Conservation (phyloP, 2,888 invertebrate genomes). For the Oscheius onirici region DNA sequence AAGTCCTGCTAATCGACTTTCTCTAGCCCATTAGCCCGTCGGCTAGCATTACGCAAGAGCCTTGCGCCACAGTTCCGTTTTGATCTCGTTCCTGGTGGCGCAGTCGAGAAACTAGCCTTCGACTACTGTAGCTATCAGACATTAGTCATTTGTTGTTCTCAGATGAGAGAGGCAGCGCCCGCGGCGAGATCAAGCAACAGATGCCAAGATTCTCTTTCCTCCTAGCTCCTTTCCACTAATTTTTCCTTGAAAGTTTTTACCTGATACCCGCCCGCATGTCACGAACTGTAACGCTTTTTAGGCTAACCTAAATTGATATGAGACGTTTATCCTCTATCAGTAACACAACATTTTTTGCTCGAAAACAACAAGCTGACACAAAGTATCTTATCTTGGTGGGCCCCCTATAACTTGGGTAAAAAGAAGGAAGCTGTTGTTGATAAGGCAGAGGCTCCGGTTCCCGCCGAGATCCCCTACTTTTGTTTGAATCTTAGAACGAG, state of each 20-base stretch:
- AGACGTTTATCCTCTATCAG: conserved; percentile 13
- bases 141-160: conserved; percentile 28
- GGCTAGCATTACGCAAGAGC: conserved; percentile 29
- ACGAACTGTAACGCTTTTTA: conserved; percentile 27
- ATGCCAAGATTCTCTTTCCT: neutral
- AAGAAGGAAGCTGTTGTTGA: conserved; percentile 1
- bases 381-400: neutral
- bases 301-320: conserved; percentile 19
- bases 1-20: conserved; percentile 16
- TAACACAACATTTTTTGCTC: conserved; percentile 10
- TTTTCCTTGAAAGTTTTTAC: neutral
- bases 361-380: conserved; percentile 12
- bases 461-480: neutral
- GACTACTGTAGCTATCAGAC: conserved; percentile 31
- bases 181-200: conserved; percentile 12
- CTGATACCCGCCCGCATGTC: conserved; percentile 22
- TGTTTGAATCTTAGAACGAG: conserved; percentile 13
- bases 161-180: conserved; percentile 9
- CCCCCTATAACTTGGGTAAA: conserved; percentile 6
- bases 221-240: neutral
- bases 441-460: neutral
- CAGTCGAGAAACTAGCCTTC: conserved; percentile 29
- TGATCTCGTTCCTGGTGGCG: conserved; percentile 10
- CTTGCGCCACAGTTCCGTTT: conserved; percentile 34
- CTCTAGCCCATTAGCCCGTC: conserved; percentile 18